phyloP scores from a whole-genome alignment of 2,888 invertebrate species.

The Brachylomia viminalis region DNA sequence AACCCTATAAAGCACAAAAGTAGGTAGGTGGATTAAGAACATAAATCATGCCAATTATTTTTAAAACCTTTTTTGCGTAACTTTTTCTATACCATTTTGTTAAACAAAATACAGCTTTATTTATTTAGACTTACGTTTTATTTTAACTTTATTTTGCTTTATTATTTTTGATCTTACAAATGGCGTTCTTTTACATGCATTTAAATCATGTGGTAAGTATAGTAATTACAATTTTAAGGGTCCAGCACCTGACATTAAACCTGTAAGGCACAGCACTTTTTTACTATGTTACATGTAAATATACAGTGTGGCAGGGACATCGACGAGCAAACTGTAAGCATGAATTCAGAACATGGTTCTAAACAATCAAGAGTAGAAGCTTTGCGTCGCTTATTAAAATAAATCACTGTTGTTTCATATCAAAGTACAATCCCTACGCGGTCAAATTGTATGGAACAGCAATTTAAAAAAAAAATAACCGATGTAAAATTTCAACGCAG shows the following conservation, averaged over 20 bases:
- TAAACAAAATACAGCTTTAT: not conserved
- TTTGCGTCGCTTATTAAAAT: too few relatives aligned
- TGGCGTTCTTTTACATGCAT: not conserved
- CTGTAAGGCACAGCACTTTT: not conserved
- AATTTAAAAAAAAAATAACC: too few relatives aligned
- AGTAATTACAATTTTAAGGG: not conserved
- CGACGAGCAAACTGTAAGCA: too few relatives aligned
- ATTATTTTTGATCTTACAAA: not conserved
- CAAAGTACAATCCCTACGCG: too few relatives aligned
- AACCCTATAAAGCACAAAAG: not conserved
- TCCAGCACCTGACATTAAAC: not conserved
- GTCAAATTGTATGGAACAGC: too few relatives aligned
- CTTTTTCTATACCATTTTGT: not conserved
- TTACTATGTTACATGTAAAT: not conserved
- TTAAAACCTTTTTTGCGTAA: conserved; percentile 3
- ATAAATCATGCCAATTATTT: conserved; percentile 33
- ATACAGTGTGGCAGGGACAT: not conserved
- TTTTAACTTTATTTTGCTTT: not conserved
- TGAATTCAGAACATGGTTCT: too few relatives aligned
- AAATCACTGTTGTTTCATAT: too few relatives aligned
- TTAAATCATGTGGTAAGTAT: too few relatives aligned
- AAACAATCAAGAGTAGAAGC: too few relatives aligned
- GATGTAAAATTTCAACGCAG: too few relatives aligned
- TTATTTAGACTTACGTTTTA: not conserved
- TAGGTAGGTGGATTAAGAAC: conserved; percentile 10